Conservation (phyloP, 2,113 vertebrate genomes). For the Lepus americanus region DNA sequence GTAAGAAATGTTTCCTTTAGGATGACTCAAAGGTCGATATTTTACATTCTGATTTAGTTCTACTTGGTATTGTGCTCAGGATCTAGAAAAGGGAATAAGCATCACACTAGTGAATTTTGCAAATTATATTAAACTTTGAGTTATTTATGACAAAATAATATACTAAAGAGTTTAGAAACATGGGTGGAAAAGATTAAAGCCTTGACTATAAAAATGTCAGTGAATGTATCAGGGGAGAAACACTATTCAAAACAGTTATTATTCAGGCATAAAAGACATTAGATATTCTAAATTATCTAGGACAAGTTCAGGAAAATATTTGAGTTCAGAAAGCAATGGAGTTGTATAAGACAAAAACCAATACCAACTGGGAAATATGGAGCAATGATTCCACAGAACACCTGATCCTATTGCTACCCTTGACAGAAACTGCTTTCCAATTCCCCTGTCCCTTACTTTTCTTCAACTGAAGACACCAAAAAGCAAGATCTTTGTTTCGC, state of each 20-base stretch:
- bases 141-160: constrained; percentile 42
- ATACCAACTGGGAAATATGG: background rate
- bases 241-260: constrained; percentile 20
- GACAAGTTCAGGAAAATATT: background rate
- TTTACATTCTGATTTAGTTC: background rate
- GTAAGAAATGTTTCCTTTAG: background rate
- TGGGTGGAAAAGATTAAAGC: background rate
- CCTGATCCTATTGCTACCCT: background rate
- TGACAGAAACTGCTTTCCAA: background rate
- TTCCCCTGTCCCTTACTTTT: background rate
- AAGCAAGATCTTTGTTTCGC: background rate
- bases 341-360: constrained; percentile 31
- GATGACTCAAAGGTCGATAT: constrained; percentile 43
- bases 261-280: background rate
- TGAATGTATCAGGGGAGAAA: background rate
- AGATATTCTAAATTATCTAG: constrained; percentile 26
- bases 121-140: constrained; percentile 52
- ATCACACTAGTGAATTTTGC: background rate
- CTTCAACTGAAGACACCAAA: background rate
- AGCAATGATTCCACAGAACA: background rate
- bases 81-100: constrained; percentile 4
- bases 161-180: constrained; percentile 1
- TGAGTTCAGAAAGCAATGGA: constrained; percentile 39
- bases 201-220: constrained; percentile 33
- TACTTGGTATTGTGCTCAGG: background rate